phyloP scores from a whole-genome alignment of 2,797 vertebrate species.

The Scomberomorus guttatus region DNA sequence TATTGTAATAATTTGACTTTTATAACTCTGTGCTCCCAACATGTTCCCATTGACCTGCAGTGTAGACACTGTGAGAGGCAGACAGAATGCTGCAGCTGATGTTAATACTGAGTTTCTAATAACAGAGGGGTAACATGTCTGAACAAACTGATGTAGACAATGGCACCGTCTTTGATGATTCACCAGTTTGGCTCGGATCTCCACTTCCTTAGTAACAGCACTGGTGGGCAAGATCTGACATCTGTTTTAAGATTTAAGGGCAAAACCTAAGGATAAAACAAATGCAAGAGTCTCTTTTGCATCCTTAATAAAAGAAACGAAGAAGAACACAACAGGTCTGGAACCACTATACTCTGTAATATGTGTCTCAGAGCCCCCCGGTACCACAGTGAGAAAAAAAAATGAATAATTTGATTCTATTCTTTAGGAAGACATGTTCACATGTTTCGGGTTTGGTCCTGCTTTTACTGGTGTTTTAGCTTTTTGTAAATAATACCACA shows the following conservation, averaged over 20 bases:
- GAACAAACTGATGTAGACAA: slow-evolving; percentile 62
- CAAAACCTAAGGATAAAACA: slow-evolving; percentile 37
- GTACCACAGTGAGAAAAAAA: not conserved
- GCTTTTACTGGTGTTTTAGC: slow-evolving; percentile 23
- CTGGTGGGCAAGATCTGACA: slow-evolving; percentile 52
- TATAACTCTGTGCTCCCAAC: not conserved
- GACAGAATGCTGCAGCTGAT: slow-evolving; percentile 48
- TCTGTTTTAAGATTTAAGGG: slow-evolving; percentile 40
- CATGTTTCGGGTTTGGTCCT: slow-evolving; percentile 34
- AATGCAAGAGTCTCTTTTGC: slow-evolving; percentile 2
- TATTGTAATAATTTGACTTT: slow-evolving; percentile 7
- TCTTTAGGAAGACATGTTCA: slow-evolving; percentile 21
- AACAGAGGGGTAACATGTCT: slow-evolving; percentile 70
- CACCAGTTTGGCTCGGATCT: slow-evolving; percentile 54
- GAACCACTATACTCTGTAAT: slow-evolving; percentile 9
- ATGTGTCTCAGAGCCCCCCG: not conserved
- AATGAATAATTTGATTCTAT: not conserved
- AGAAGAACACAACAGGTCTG: not conserved
- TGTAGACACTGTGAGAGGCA: slow-evolving; percentile 31
- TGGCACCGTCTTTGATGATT: slow-evolving; percentile 67
- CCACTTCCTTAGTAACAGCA: slow-evolving; percentile 50
- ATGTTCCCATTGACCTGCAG: slow-evolving; percentile 14
- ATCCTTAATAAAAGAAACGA: slow-evolving; percentile 4
- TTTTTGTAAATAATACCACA: slow-evolving; percentile 40
- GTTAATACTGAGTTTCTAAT: slow-evolving; percentile 59